These are phyloP conservation scores for Zaprionus obscuricornis DNA, from an alignment of 2,888 invertebrate species.

Conservation along the genomic window DNA sequence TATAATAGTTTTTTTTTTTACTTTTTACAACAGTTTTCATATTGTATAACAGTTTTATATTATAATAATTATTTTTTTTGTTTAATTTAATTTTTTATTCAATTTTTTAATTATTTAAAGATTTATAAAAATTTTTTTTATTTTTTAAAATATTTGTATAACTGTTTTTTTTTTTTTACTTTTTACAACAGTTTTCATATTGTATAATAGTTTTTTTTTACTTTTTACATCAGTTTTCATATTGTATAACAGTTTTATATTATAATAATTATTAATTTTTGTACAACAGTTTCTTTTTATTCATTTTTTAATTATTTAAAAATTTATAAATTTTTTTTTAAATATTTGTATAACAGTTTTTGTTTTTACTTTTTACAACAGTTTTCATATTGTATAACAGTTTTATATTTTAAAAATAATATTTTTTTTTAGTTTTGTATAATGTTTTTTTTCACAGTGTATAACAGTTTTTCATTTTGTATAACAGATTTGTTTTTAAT, in stretches of 20 bases:
- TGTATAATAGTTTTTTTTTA: not conserved
- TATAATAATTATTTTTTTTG: too few species aligned
- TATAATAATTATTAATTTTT: not conserved
- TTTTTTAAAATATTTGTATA: not conserved
- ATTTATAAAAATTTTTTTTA: not conserved
- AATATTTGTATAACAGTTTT: constrained; percentile 16
- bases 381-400: too few species aligned
- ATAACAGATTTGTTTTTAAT: too few species aligned
- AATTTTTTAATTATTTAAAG: not conserved
- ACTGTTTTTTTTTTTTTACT: not conserved
- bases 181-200: not conserved
- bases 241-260: not conserved
- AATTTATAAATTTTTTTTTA: too few species aligned
- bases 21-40: not conserved
- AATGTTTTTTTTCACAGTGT: too few species aligned
- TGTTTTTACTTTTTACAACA: too few species aligned
- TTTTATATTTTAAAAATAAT: too few species aligned
- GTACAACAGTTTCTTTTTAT: not conserved
- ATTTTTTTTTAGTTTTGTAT: too few species aligned
- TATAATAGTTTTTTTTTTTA: constrained; percentile 23
- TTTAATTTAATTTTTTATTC: not conserved
- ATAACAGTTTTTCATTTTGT: too few species aligned
- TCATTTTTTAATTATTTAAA: too few species aligned
- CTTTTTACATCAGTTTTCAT: not conserved
- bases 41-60: not conserved